phyloP scores from a whole-genome alignment of 2,113 vertebrate species.

The Ivindomyrus marchei region DNA sequence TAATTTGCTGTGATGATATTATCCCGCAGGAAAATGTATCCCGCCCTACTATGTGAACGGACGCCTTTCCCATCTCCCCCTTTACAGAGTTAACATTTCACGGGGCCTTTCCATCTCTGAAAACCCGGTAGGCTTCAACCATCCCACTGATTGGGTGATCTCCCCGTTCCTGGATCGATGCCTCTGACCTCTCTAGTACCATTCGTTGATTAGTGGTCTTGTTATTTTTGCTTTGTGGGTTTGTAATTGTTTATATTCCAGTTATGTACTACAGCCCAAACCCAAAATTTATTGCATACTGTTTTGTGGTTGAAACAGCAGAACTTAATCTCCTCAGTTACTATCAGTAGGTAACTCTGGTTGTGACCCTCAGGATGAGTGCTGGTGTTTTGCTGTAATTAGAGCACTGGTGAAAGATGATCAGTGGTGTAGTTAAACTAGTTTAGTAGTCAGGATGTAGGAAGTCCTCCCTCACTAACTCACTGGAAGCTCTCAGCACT shows the following conservation, averaged over 20 bases:
- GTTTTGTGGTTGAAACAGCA: background rate
- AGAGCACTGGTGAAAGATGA: background rate
- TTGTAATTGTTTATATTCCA: background rate
- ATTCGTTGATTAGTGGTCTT: background rate
- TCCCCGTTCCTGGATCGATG: background rate
- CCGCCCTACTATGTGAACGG: background rate
- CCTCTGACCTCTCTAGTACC: background rate
- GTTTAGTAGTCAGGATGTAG: background rate
- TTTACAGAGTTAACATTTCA: background rate
- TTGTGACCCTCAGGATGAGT: background rate
- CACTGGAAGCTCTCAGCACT: background rate
- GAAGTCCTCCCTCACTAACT: background rate
- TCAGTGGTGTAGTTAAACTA: background rate
- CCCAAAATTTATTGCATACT: background rate
- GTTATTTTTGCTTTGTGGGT: background rate
- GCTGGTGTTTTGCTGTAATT: background rate
- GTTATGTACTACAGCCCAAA: background rate
- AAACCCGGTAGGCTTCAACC: background rate
- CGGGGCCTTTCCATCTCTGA: background rate
- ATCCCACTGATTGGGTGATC: background rate
- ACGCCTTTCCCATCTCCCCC: background rate
- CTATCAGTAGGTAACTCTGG: background rate
- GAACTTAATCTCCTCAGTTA: background rate
- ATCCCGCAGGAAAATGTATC: background rate
- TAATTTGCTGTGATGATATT: background rate